Conservation (phyloP, 1,140 invertebrate genomes). For the Brachionus angularis region DNA sequence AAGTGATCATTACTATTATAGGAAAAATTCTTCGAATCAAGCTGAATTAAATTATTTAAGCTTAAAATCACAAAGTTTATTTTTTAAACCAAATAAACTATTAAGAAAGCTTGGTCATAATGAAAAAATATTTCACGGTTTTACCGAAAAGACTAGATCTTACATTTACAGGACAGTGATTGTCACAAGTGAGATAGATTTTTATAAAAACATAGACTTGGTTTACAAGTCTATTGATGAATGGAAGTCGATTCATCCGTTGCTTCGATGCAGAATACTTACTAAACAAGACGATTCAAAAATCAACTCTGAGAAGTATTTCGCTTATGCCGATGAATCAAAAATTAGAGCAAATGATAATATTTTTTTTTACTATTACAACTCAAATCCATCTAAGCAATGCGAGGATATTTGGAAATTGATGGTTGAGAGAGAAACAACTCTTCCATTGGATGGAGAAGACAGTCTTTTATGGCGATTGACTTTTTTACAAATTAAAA, state of each 20-base stretch:
- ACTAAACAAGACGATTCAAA: not conserved
- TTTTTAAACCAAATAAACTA: not conserved
- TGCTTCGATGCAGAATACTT: not conserved
- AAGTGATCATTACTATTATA: not conserved
- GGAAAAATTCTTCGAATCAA: too few relatives aligned
- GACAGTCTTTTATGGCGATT: slow-evolving; percentile 33
- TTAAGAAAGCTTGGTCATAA: slow-evolving; percentile 7
- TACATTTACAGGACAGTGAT: slow-evolving; percentile 34
- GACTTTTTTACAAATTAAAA: slow-evolving; percentile 36
- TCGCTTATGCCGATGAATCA: not conserved
- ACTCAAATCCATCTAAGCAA: not conserved
- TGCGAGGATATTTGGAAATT: slow-evolving; percentile 38
- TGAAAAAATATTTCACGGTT: slow-evolving; percentile 18
- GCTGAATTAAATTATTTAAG: too few relatives aligned
- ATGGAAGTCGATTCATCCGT: slow-evolving; percentile 31
- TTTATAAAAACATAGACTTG: not conserved
- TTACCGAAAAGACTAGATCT: slow-evolving; percentile 2
- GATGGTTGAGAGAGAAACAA: slow-evolving; percentile 19
- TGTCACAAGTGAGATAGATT: slow-evolving; percentile 20
- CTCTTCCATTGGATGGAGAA: not conserved
- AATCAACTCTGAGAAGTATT: slow-evolving; percentile 41
- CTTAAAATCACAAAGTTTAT: not conserved
- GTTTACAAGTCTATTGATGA: slow-evolving; percentile 14
- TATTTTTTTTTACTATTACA: not conserved
- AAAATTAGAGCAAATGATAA: slow-evolving; percentile 1